phyloP scores from a whole-genome alignment of 2,797 vertebrate species.

The Anabas testudineus region DNA sequence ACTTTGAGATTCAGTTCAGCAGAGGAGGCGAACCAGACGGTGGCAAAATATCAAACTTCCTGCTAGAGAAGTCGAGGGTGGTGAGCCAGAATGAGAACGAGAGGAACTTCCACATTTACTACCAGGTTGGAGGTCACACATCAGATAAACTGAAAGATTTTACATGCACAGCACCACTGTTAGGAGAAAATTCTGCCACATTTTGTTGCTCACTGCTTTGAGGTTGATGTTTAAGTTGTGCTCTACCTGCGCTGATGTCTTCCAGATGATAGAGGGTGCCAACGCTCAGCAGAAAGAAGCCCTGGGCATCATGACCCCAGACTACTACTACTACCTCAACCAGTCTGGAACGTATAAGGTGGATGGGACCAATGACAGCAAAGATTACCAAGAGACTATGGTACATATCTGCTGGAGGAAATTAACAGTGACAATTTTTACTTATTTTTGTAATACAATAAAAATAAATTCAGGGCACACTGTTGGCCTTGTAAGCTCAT shows the following conservation, averaged over 20 bases:
- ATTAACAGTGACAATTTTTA: neutral
- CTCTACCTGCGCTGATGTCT: constrained; percentile 28
- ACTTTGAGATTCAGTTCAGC: constrained; percentile 99
- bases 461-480: neutral
- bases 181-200: too few relatives aligned
- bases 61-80: constrained; percentile 96
- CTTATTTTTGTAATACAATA: neutral
- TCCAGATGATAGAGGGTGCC: constrained; percentile 92
- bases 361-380: constrained; percentile 92
- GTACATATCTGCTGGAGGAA: constrained; percentile 56
- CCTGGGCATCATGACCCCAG: constrained; percentile 92
- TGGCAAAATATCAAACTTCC: constrained; percentile 97
- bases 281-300: constrained; percentile 89
- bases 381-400: constrained; percentile 93
- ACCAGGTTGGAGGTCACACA: constrained; percentile 87
- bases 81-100: constrained; percentile 96
- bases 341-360: constrained; percentile 96
- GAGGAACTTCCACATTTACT: constrained; percentile 98
- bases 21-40: constrained; percentile 95
- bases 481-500: too few relatives aligned
- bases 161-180: neutral
- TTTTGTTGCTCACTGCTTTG: neutral
- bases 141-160: neutral
- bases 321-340: constrained; percentile 97
- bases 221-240: neutral